Evolutionary conservation across 2,797 vertebrate genomes (phyloP), one percentile per base, ranked within the genome.

Genomic region (Lutjanus campechanus): DNA sequence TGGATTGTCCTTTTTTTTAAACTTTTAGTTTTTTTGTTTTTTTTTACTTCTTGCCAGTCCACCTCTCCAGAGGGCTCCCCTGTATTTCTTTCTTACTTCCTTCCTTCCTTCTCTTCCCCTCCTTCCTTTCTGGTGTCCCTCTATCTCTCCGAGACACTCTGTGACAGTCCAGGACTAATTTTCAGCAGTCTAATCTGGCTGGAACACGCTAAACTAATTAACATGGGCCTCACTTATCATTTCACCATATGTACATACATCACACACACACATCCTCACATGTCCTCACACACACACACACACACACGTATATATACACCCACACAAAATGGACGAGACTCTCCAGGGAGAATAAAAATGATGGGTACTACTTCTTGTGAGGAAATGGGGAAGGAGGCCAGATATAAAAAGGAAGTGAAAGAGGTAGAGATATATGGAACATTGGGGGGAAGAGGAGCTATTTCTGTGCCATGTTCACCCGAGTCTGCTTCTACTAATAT

Each of bases 381-480:
- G 90, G 87, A 92, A 93, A 92, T 91, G 81, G 90, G 90, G 90
- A 93, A 93, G 69, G 88, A 92, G 91, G 89, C 81, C 91, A 93
- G 88, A 91, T 90, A 89, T 90, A 92, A 91, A 93, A 86, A 82
- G 88, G 81, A 73, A 54, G 69, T 20, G 84, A 79, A 82, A 59
- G 75, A 85, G 78, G 67, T 72, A 50, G 80, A 81, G 68, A 91
- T 85, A 88, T 85, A 77, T 72, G 72, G 82, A 85, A 69, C 74
- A 84, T 29, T 22, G 61, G 71, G 58, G 29, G 64, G 56, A 76
- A 76, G 73, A 87, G 64, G 49, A 88, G 76, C 83, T 89, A 91
- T 94, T 93, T 93, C 72, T 71, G 87, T 76, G 76, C 68, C 51
- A 65, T 5, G n/a, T 68, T 90, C 88, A 84, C 64, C 69, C 47